Conservation (phyloP, 2,888 invertebrate genomes). For the Lochmaea capreae region DNA sequence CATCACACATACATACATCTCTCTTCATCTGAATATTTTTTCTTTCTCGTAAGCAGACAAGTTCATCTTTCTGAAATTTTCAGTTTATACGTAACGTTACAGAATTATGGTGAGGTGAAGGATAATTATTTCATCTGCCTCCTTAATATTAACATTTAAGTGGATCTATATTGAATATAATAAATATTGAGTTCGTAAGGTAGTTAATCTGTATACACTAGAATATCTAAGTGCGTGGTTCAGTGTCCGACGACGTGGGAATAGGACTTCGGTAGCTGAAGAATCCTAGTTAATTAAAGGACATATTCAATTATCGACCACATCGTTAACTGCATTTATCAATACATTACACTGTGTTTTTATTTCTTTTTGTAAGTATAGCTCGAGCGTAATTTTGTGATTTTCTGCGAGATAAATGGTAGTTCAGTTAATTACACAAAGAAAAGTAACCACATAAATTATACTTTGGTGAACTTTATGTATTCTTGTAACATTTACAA, state of each 20-base stretch:
- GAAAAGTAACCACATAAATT: slow-evolving; percentile 44
- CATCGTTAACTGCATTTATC: slow-evolving; percentile 56
- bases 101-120: not conserved
- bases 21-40: too few relatives aligned
- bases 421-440: slow-evolving; percentile 46
- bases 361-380: slow-evolving; percentile 42
- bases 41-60: too few relatives aligned
- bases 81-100: too few relatives aligned
- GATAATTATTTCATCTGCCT: not conserved
- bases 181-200: not conserved
- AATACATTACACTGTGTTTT: slow-evolving; percentile 54
- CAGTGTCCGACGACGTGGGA: slow-evolving; percentile 48
- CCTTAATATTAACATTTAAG: not conserved
- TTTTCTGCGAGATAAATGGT: slow-evolving; percentile 46
- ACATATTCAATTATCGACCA: slow-evolving; percentile 58
- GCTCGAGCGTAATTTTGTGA: slow-evolving; percentile 46
- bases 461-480: slow-evolving; percentile 39
- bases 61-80: too few relatives aligned
- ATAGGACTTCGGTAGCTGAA: slow-evolving; percentile 53
- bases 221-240: slow-evolving; percentile 30
- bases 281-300: slow-evolving; percentile 59
- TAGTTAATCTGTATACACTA: slow-evolving; percentile 2
- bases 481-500: slow-evolving; percentile 27
- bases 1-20: too few relatives aligned
- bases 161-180: not conserved